Evolutionary conservation across 2,113 vertebrate genomes (phyloP).

Genomic region (Istiophorus platypterus): DNA sequence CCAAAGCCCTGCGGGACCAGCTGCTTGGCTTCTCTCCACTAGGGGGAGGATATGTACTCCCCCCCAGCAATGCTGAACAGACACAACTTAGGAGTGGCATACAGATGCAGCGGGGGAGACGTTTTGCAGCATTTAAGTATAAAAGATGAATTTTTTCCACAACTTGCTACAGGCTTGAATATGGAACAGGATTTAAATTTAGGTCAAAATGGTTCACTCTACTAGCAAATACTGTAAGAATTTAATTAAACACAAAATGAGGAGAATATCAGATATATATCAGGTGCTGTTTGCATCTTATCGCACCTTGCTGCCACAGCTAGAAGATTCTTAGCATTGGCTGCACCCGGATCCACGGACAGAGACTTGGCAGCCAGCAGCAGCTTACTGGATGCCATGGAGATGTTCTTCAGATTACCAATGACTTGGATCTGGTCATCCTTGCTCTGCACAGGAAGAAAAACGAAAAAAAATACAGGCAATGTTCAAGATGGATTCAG

Average conservation of each 20-base stretch:
- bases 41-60: conserved; percentile 60
- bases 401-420: conserved; percentile 99
- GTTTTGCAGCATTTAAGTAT: conserved; percentile 25
- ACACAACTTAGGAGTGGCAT: conserved; percentile 41
- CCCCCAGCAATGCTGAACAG: conserved; percentile 50
- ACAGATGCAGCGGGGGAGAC: conserved; percentile 43
- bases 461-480: neutral
- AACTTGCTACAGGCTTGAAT: conserved; percentile 14
- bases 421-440: conserved; percentile 99
- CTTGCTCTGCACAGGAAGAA: conserved; percentile 86
- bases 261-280: conserved; percentile 19
- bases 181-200: conserved; percentile 11
- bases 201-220: neutral
- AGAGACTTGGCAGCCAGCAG: conserved; percentile 98
- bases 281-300: neutral
- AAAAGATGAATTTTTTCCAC: conserved; percentile 11
- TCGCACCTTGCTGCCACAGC: conserved; percentile 96
- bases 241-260: neutral
- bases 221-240: neutral
- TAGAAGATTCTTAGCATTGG: conserved; percentile 97
- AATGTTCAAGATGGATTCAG: neutral
- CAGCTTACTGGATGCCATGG: conserved; percentile 98
- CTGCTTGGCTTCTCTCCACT: conserved; percentile 73
- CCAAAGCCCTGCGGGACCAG: conserved; percentile 74
- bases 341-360: conserved; percentile 96